Percentiles rank a stretch among this genome's conserved stretches.
Evolutionary conservation across 2,113 vertebrate species (phyloP).

Genomic region (Oriolus oriolus): DNA sequence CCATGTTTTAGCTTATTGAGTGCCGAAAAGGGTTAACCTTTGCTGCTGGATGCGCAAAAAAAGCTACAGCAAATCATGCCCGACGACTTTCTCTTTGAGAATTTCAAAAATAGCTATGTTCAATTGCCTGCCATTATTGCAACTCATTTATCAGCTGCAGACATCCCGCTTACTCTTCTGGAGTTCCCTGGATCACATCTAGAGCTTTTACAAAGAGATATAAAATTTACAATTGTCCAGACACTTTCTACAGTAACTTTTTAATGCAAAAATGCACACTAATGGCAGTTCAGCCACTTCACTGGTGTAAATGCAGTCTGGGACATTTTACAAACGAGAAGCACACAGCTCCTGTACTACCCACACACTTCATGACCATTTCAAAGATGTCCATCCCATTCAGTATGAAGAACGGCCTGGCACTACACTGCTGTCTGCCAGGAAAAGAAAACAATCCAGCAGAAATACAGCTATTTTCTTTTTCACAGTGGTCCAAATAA

Average conservation of each 20-base stretch:
- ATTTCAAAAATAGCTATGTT: not conserved
- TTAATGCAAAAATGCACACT: not conserved
- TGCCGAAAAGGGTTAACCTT: not conserved
- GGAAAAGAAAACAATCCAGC: not conserved
- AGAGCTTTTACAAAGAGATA: not conserved
- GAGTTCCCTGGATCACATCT: not conserved
- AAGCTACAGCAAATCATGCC: not conserved
- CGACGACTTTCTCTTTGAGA: not conserved
- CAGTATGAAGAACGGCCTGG: not conserved
- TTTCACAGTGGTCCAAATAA: not conserved
- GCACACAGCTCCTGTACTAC: not conserved
- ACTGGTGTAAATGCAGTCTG: not conserved
- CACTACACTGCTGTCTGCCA: not conserved
- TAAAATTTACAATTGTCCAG: not conserved
- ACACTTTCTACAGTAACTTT: not conserved
- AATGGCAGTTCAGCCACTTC: not conserved
- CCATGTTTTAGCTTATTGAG: not conserved
- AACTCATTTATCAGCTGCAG: conserved; percentile 6
- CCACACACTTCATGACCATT: not conserved
- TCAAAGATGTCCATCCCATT: not conserved
- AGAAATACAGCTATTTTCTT: not conserved
- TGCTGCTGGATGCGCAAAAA: not conserved
- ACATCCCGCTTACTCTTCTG: not conserved
- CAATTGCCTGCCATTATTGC: not conserved
- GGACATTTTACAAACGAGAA: not conserved